A percentile compares a stretch with the other conserved stretches of the same genome.
Conservation (phyloP, 2,888 invertebrate species). For the Dasypogon diadema region DNA sequence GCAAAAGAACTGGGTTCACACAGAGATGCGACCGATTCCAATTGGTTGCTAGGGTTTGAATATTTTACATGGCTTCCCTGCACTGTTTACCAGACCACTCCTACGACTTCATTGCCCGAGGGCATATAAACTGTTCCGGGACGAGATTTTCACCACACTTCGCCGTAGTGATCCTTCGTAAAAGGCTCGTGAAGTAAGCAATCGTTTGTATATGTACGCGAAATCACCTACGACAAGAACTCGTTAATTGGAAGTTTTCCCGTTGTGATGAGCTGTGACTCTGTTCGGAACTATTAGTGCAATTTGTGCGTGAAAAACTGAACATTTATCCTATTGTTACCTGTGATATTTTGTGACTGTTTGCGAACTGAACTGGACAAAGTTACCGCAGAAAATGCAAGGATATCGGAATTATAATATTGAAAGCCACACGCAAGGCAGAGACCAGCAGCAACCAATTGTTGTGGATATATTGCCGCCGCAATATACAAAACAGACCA, state of each 20-base stretch:
- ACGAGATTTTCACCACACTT: conserved; percentile 3
- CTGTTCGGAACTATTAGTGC: no score
- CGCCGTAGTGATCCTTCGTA: conserved; percentile 9
- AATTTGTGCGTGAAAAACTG: no score
- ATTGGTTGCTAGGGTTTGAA: conserved; percentile 61
- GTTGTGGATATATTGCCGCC: conserved; percentile 74
- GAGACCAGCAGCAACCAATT: conserved; percentile 69
- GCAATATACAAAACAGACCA: conserved; percentile 70
- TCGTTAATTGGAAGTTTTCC: neutral
- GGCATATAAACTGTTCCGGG: conserved; percentile 2
- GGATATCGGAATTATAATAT: conserved; percentile 68
- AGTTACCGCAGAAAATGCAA: conserved; percentile 66
- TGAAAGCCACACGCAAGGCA: conserved; percentile 61
- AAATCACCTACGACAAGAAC: neutral
- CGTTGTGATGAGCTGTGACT: neutral
- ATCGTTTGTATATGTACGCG: no score
- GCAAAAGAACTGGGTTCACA: no score
- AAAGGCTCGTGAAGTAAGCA: neutral
- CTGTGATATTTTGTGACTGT: conserved; percentile 32
- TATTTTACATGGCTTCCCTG: conserved; percentile 54
- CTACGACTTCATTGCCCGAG: neutral
- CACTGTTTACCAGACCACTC: conserved; percentile 36
- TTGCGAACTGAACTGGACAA: conserved; percentile 1
- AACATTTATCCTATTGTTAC: neutral
- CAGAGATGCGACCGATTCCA: neutral